phyloP scores from a whole-genome alignment of 1,140 invertebrate genomes.

The Battus philenor region DNA sequence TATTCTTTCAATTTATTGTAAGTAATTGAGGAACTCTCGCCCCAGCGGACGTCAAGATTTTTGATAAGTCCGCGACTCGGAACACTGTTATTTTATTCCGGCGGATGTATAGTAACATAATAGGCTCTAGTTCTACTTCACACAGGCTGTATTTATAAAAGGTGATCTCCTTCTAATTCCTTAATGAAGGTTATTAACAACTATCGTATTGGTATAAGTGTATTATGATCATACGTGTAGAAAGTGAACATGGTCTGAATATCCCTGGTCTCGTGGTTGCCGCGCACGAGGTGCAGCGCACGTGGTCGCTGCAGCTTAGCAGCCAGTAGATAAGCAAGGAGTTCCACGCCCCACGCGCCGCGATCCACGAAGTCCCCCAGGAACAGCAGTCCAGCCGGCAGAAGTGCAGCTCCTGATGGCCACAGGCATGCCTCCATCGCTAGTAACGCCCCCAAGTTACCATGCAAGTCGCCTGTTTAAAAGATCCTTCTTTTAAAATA shows the following conservation, averaged over 20 bases:
- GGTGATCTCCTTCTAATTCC: no score
- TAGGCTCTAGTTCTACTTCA: not conserved
- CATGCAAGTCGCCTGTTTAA: slow-evolving; percentile 73
- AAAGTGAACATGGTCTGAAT: slow-evolving; percentile 85
- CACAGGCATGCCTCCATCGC: slow-evolving; percentile 65
- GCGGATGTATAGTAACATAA: not conserved
- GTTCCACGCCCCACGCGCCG: slow-evolving; percentile 79
- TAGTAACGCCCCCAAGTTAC: slow-evolving; percentile 65
- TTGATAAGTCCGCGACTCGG: no score
- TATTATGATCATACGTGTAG: slow-evolving; percentile 75
- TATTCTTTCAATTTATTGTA: no score
- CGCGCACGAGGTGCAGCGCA: slow-evolving; percentile 78
- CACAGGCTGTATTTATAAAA: no score
- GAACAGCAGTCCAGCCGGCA: slow-evolving; percentile 69
- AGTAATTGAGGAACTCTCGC: no score
- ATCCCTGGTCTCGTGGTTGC: slow-evolving; percentile 81
- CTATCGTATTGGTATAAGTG: no score
- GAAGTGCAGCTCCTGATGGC: slow-evolving; percentile 51
- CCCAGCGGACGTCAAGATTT: no score
- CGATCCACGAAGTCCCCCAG: slow-evolving; percentile 84
- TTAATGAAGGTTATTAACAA: no score
- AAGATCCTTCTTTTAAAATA: no score
- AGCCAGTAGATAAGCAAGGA: slow-evolving; percentile 80
- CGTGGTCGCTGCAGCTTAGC: slow-evolving; percentile 79
- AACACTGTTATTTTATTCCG: no score